Evolutionary conservation across 2,797 vertebrate genomes (phyloP).

Genomic region (Lophius americanus): DNA sequence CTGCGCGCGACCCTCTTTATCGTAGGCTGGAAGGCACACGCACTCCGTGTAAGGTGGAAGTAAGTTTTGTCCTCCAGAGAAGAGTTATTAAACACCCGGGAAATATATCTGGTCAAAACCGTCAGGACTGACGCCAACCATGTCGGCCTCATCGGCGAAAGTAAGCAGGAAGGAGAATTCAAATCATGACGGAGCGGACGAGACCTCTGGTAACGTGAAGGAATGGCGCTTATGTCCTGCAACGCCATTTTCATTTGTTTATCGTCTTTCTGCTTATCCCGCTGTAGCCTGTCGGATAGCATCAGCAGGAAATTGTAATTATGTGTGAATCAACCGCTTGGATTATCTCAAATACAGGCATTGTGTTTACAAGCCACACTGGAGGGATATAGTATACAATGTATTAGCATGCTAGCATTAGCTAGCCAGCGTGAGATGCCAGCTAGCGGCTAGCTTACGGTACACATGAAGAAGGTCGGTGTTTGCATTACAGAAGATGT

Average conservation of each 20-base stretch:
- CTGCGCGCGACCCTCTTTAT: slow-evolving; percentile 46
- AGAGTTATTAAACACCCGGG: slow-evolving; percentile 34
- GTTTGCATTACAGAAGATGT: slow-evolving; percentile 15
- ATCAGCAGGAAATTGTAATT: rapidly evolving
- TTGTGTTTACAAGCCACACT: neutral
- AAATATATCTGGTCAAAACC: slow-evolving; percentile 33
- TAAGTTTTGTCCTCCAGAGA: slow-evolving; percentile 56
- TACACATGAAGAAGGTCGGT: slow-evolving; percentile 35
- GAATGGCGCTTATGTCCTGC: slow-evolving; percentile 77
- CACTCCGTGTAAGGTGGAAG: slow-evolving; percentile 55
- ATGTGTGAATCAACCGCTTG: rapidly evolving
- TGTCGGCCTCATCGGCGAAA: slow-evolving; percentile 96
- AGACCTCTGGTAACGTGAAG: slow-evolving; percentile 91
- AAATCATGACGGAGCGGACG: slow-evolving; percentile 96
- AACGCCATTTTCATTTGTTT: slow-evolving; percentile 84
- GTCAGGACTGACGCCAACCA: slow-evolving; percentile 68
- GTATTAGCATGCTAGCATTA: slow-evolving; percentile 40
- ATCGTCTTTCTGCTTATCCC: slow-evolving; percentile 48
- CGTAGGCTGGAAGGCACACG: slow-evolving; percentile 43
- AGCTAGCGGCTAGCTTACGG: slow-evolving; percentile 56
- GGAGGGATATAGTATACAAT: slow-evolving; percentile 4
- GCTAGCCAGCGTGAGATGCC: slow-evolving; percentile 48
- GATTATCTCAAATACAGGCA: neutral
- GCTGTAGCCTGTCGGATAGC: neutral
- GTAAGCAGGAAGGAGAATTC: slow-evolving; percentile 98